Evolutionary conservation across 2,888 invertebrate genomes (phyloP), one percentile per base, ranked within the genome.

Genomic region (Byasa hedistus): DNA sequence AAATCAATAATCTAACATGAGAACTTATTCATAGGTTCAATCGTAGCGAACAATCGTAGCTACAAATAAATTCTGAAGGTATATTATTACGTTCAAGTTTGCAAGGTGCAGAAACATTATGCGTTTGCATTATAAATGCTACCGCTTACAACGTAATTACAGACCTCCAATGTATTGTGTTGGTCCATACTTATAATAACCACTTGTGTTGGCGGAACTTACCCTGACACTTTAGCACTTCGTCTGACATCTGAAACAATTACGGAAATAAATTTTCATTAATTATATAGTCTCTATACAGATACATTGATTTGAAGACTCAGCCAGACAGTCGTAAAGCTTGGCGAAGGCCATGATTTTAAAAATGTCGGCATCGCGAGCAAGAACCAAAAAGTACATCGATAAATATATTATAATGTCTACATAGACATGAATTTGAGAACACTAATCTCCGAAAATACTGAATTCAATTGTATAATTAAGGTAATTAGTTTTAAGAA

Each of bases 231-330:
- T 71, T 78, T 72, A 73, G 70, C 65, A 69, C 72, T 72, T 80
- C 76, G 77, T 70, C 78, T 72, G 71, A 74, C 81, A 86, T 85
- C 85, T 85, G 84, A 70, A 86, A 86, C 76, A 80, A 81, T 54
- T 54, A 23, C 21, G 52, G 22, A 22, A 70, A 64, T 59, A 57
- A 67, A 57, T 54, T 23, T 19, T 61, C 56, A 44, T 58, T 63
- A 22, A 56, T 39, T 39, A 39, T 39, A 12, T 39, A 12, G 3
- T 39, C 12, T 39, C 39, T 15, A 39, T 12, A 39, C 12, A 15
- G 3, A 15, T 39, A 39, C 15, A 39, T 39, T 12, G 12, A 39
- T 39, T 39, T 39, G 39, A 12, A 3, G 39, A 32, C 8, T 32
- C 32, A 39, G 39, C 0, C 39, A 15, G 0, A 15, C 39, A 3